A percentile compares a stretch with the other conserved stretches of the same genome.
Evolutionary conservation across 2,888 invertebrate genomes (phyloP).

Genomic region (Mechanitis mazaeus): DNA sequence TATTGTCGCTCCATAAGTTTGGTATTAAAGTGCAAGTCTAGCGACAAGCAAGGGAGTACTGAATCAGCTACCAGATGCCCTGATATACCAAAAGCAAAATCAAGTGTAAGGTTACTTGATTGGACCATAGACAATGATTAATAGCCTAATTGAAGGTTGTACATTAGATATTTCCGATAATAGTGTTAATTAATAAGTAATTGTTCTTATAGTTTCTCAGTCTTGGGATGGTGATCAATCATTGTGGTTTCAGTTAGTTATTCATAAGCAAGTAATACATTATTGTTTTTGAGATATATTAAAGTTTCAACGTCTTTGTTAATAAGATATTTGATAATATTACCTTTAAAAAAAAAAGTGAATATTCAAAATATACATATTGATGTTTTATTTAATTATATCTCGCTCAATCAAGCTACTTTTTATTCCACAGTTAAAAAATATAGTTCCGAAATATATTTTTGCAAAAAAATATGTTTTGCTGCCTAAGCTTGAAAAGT

Average conservation of each 20-base stretch:
- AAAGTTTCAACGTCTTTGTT: neutral
- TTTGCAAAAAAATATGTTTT: constrained; percentile 1
- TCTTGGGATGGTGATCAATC: constrained; percentile 20
- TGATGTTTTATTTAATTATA: too few relatives aligned
- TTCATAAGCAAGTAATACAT: constrained; percentile 18
- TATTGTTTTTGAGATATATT: constrained; percentile 7
- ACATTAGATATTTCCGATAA: constrained; percentile 52
- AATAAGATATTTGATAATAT: too few relatives aligned
- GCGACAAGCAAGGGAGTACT: constrained; percentile 59
- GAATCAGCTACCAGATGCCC: constrained; percentile 65
- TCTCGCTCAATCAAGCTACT: too few relatives aligned
- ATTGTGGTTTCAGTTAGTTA: constrained; percentile 18
- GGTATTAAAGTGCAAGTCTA: constrained; percentile 52
- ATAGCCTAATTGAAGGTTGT: constrained; percentile 64
- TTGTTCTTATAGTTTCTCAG: constrained; percentile 31
- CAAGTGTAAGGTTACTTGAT: constrained; percentile 37
- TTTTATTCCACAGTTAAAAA: too few relatives aligned
- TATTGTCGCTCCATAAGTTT: constrained; percentile 37
- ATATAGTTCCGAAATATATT: neutral
- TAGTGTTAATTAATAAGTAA: constrained; percentile 45
- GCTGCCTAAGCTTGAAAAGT: constrained; percentile 7
- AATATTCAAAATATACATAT: too few relatives aligned
- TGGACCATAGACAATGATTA: constrained; percentile 53
- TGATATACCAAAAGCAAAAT: constrained; percentile 48
- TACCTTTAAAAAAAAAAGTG: too few relatives aligned